Conservation (phyloP, 2,797 vertebrate species). For the Melanotaenia boesemani region DNA sequence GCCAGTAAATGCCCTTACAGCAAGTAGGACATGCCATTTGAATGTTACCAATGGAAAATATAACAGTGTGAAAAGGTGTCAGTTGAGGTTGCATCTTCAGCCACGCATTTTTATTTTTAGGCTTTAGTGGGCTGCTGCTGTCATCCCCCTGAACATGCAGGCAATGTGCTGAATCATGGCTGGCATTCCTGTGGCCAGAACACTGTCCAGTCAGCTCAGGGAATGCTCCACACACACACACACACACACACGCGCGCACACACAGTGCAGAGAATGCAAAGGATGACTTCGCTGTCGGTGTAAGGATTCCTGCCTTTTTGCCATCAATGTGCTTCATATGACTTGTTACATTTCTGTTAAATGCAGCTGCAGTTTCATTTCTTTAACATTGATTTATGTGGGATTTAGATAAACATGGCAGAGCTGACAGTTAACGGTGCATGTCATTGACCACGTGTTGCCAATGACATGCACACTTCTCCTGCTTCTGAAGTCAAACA, state of each 20-base stretch:
- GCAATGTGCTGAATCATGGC: conserved; percentile 81
- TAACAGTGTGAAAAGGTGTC: neutral
- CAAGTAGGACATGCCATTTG: neutral
- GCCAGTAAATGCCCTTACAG: neutral
- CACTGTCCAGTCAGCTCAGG: conserved; percentile 75
- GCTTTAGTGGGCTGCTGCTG: conserved; percentile 44
- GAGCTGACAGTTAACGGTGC: neutral
- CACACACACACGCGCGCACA: conserved; percentile 1
- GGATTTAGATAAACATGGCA: neutral
- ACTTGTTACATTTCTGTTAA: neutral
- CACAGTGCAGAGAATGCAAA: conserved; percentile 30
- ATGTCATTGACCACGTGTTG: too few relatives aligned
- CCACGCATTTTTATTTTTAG: conserved; percentile 34
- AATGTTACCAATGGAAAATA: neutral
- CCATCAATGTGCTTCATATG: conserved; percentile 15
- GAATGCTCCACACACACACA: conserved; percentile 38
- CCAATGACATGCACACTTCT: too few relatives aligned
- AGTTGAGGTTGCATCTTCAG: conserved; percentile 35
- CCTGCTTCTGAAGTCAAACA: too few relatives aligned
- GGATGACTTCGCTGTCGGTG: conserved; percentile 48
- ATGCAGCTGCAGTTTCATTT: neutral
- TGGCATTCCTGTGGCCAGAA: conserved; percentile 74
- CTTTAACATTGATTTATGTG: neutral
- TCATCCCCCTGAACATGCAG: conserved; percentile 66
- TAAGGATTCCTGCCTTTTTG: neutral